phyloP scores from a whole-genome alignment of 2,888 invertebrate species.

The Dynastes tityus region DNA sequence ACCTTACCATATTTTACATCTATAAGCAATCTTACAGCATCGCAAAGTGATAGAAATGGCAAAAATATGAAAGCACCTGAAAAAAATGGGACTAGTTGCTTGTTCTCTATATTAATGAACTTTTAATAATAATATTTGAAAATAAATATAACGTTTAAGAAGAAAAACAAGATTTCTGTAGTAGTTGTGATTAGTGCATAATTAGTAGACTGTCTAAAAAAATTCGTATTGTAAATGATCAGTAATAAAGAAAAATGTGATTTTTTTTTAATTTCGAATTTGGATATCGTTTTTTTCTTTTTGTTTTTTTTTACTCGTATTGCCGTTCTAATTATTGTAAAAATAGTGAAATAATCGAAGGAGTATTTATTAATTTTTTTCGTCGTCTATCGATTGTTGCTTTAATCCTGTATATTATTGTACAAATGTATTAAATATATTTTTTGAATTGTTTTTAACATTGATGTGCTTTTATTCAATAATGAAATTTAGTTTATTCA shows the following conservation, averaged over 20 bases:
- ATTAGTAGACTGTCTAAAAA: not conserved
- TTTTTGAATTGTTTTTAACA: constrained; percentile 59
- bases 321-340: not conserved
- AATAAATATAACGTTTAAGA: constrained; percentile 5
- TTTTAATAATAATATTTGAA: not conserved
- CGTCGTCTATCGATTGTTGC: constrained; percentile 10
- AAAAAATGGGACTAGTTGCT: no score
- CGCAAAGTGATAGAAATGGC: no score
- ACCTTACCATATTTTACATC: no score
- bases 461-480: constrained; percentile 32
- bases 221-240: not conserved
- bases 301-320: not conserved
- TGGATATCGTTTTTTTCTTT: not conserved
- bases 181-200: not conserved
- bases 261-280: not conserved
- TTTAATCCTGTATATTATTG: constrained; percentile 58
- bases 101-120: not conserved
- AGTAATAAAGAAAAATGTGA: not conserved
- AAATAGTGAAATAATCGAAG: constrained; percentile 3
- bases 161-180: not conserved
- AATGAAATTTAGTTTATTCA: not conserved
- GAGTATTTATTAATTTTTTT: constrained; percentile 39
- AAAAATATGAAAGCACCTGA: no score
- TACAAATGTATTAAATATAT: constrained; percentile 62
- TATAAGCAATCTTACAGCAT: no score